These are phyloP conservation scores for Spilogale gracilis DNA, from an alignment of 2,113 vertebrate species.

Conservation along the genomic window DNA sequence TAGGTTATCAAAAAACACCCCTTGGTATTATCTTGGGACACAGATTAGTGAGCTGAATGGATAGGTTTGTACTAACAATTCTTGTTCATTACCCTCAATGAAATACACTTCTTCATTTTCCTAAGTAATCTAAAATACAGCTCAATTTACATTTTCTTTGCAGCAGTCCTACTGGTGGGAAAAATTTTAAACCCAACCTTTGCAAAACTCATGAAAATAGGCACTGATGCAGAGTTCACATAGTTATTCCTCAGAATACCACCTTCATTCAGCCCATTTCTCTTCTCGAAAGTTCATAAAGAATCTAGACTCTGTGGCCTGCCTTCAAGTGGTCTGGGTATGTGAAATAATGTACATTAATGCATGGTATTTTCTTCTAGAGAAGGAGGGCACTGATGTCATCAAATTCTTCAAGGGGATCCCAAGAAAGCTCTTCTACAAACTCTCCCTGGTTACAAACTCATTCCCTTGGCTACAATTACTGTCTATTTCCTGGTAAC, in stretches of 20 bases:
- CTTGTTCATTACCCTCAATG: background rate
- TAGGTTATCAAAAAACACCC: background rate
- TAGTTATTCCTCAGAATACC: background rate
- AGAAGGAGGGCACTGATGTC: background rate
- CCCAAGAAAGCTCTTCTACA: background rate
- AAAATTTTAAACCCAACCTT: background rate
- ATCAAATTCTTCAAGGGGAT: background rate
- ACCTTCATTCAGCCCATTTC: background rate
- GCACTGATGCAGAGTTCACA: background rate
- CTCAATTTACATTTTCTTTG: background rate
- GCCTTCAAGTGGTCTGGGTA: background rate
- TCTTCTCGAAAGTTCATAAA: background rate
- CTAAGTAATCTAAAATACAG: conserved; percentile 13
- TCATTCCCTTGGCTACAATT: background rate
- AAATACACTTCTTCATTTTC: background rate
- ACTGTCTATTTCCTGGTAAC: background rate
- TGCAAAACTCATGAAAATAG: background rate
- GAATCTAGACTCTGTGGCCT: background rate
- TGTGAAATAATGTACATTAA: background rate
- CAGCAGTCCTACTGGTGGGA: background rate
- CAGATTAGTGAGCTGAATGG: background rate
- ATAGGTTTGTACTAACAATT: background rate
- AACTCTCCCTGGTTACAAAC: background rate
- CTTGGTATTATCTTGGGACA: background rate
- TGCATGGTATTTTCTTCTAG: background rate